phyloP scores from a whole-genome alignment of 2,113 vertebrate genomes.

The Cervus canadensis region DNA sequence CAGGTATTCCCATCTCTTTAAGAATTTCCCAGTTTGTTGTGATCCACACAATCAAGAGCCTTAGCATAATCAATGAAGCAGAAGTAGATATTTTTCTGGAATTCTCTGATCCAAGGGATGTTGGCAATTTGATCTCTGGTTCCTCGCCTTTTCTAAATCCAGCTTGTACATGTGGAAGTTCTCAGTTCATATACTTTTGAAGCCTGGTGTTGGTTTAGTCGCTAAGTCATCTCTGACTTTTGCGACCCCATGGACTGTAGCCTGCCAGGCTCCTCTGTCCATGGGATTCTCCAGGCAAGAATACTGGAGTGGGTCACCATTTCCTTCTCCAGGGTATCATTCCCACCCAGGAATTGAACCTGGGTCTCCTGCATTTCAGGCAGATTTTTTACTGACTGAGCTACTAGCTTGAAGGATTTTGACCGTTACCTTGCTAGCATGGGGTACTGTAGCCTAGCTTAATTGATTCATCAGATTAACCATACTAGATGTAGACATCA shows the following conservation, averaged over 20 bases:
- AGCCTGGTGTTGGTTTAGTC: background rate
- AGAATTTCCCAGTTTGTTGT: background rate
- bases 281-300: background rate
- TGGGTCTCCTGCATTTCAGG: background rate
- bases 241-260: fast-evolving
- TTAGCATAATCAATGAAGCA: background rate
- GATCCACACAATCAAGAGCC: fast-evolving
- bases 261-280: background rate
- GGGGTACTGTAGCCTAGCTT: background rate
- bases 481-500: background rate
- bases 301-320: background rate
- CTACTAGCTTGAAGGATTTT: background rate
- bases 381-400: background rate
- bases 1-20: background rate
- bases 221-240: background rate
- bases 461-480: background rate
- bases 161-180: background rate
- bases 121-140: background rate
- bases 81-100: background rate
- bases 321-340: background rate
- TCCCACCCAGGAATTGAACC: background rate
- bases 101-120: background rate
- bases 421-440: background rate
- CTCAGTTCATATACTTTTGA: background rate
- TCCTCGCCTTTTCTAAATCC: background rate